A percentile compares a stretch with the other conserved stretches of the same genome.
Conservation (phyloP, 1,140 invertebrate species). For the Dysdera silvatica region DNA sequence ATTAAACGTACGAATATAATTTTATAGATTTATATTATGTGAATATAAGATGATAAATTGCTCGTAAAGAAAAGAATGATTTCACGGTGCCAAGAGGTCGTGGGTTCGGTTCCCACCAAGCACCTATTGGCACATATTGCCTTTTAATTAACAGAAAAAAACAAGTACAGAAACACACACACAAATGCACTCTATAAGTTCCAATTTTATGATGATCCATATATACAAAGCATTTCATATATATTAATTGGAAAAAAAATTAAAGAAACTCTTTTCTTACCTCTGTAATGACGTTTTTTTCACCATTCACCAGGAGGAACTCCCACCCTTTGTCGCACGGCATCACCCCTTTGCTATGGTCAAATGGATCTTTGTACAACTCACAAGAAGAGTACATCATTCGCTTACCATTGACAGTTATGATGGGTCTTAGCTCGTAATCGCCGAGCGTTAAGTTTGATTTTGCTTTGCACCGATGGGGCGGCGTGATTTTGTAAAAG, state of each 20-base stretch:
- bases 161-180: too few species aligned
- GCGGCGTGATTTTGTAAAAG: conserved; percentile 46
- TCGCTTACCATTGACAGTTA: conserved; percentile 2
- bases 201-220: too few species aligned
- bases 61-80: too few species aligned
- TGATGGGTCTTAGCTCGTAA: conserved; percentile 30
- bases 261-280: conserved; percentile 22
- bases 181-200: too few species aligned
- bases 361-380: conserved; percentile 37
- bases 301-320: conserved; percentile 34
- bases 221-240: too few species aligned
- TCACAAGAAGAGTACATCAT: conserved; percentile 33
- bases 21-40: too few species aligned
- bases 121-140: too few species aligned
- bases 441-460: conserved; percentile 17
- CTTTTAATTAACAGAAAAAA: too few species aligned
- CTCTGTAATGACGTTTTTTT: conserved; percentile 41
- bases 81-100: too few species aligned
- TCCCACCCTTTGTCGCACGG: conserved; percentile 41
- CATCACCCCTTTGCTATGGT: conserved; percentile 36
- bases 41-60: too few species aligned
- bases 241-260: not conserved
- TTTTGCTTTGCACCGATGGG: conserved; percentile 46
- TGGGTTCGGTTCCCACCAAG: too few species aligned
- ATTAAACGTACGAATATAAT: too few species aligned